Percentiles rank a stretch among this genome's conserved stretches.
These are phyloP conservation scores for Antrozous pallidus DNA, from an alignment of 2,797 vertebrate species.

Conservation along the genomic window DNA sequence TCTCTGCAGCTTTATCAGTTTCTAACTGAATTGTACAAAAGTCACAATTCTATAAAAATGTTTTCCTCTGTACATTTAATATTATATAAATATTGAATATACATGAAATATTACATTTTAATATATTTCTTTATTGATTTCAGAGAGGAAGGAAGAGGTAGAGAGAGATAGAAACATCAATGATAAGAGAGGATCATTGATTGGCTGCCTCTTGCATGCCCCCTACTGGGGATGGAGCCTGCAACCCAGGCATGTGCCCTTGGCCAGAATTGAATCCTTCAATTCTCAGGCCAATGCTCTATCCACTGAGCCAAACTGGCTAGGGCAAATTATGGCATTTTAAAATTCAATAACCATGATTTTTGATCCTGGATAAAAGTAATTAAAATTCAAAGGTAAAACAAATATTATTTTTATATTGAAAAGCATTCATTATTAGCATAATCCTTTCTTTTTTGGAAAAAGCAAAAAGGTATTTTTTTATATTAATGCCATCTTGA, in stretches of 20 bases:
- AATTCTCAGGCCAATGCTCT: too few species aligned
- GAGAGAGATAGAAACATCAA: too few species aligned
- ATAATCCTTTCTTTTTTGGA: background rate
- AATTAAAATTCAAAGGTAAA: background rate
- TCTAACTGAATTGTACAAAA: background rate
- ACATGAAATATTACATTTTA: background rate
- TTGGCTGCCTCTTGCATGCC: too few species aligned
- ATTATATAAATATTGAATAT: background rate
- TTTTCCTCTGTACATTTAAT: background rate
- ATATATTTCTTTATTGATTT: too few species aligned
- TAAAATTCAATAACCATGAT: background rate
- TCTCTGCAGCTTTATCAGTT: too few species aligned
- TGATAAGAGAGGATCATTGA: too few species aligned
- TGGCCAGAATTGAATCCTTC: too few species aligned
- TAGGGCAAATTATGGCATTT: background rate
- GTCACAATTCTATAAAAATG: background rate
- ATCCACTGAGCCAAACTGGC: too few species aligned
- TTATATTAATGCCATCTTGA: background rate
- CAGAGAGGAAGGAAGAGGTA: too few species aligned
- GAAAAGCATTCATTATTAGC: background rate
- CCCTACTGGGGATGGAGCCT: too few species aligned
- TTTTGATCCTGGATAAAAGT: background rate
- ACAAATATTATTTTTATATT: background rate
- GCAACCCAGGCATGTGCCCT: too few species aligned
- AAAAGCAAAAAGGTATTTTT: background rate